Conservation (phyloP, 2,113 vertebrate genomes). For the Phycodurus eques region DNA sequence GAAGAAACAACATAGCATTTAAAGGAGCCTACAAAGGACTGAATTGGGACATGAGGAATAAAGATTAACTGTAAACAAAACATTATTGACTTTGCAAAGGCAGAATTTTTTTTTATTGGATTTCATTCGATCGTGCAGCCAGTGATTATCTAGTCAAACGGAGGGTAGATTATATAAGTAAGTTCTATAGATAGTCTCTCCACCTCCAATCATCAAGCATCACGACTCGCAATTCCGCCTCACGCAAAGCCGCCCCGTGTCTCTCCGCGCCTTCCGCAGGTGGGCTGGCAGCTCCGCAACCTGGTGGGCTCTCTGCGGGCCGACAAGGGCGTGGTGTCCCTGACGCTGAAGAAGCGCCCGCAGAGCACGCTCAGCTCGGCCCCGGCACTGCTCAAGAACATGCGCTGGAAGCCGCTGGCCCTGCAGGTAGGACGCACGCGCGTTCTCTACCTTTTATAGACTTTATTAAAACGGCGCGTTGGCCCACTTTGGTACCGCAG, state of each 20-base stretch:
- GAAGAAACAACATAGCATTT: no score
- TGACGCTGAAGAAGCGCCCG: conserved; percentile 99
- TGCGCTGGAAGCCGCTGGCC: conserved; percentile 99
- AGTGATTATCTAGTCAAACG: conserved; percentile 20
- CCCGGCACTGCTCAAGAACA: conserved; percentile 99
- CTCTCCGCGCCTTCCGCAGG: conserved; percentile 73
- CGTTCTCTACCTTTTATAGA: conserved; percentile 44
- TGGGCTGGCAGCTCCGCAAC: conserved; percentile 99
- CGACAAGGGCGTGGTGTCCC: conserved; percentile 97
- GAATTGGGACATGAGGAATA: no score
- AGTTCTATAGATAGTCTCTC: conserved; percentile 62
- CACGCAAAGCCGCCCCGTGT: no score
- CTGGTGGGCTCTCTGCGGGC: conserved; percentile 97
- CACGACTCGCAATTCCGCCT: conserved; percentile 31
- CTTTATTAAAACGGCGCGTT: conserved; percentile 44
- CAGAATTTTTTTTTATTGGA: not conserved
- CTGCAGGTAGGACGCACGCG: conserved; percentile 83
- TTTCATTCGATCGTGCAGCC: conserved; percentile 20
- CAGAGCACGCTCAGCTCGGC: conserved; percentile 99
- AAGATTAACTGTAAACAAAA: no score
- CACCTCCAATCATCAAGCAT: conserved; percentile 61
- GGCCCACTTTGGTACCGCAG: conserved; percentile 53
- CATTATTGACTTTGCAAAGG: no score
- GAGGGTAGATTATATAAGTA: conserved; percentile 62
- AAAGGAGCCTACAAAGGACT: no score